A percentile compares a stretch with the other conserved stretches of the same genome.
These are phyloP conservation scores for Vulpes ferrilata DNA, from an alignment of 2,113 vertebrate species.

Conservation along the genomic window DNA sequence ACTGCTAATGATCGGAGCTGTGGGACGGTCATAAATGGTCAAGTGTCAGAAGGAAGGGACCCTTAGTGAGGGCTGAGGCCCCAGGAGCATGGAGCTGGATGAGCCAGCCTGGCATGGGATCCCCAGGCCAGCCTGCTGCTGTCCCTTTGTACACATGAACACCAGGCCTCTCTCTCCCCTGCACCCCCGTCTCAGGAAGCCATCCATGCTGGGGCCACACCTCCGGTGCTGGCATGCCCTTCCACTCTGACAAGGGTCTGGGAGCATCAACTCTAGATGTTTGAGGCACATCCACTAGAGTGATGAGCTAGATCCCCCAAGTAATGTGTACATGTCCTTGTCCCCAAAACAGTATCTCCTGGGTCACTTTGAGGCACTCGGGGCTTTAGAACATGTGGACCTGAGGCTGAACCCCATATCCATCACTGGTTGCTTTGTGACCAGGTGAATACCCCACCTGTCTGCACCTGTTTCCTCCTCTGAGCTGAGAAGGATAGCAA, in stretches of 20 bases:
- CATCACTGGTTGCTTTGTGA: not conserved
- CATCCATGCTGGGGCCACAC: fast-evolving
- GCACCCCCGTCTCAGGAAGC: not conserved
- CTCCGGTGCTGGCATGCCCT: fast-evolving
- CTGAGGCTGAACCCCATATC: not conserved
- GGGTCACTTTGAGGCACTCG: not conserved
- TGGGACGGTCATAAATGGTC: not conserved
- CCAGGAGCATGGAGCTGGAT: not conserved
- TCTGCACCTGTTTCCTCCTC: not conserved
- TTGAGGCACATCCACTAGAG: not conserved
- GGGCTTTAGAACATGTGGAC: not conserved
- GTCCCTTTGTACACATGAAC: not conserved
- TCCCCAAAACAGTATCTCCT: not conserved
- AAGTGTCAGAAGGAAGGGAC: not conserved
- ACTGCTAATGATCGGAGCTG: not conserved
- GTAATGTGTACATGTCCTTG: fast-evolving
- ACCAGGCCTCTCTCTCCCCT: not conserved
- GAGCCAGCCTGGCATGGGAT: not conserved
- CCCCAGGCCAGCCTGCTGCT: not conserved
- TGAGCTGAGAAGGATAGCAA: fast-evolving
- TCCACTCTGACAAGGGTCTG: no score
- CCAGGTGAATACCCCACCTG: not conserved
- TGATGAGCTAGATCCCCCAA: not conserved
- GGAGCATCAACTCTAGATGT: fast-evolving
- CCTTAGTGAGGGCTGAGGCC: not conserved